phyloP scores from a whole-genome alignment of 1,140 invertebrate genomes.

The Caenorhabditis remanei region DNA sequence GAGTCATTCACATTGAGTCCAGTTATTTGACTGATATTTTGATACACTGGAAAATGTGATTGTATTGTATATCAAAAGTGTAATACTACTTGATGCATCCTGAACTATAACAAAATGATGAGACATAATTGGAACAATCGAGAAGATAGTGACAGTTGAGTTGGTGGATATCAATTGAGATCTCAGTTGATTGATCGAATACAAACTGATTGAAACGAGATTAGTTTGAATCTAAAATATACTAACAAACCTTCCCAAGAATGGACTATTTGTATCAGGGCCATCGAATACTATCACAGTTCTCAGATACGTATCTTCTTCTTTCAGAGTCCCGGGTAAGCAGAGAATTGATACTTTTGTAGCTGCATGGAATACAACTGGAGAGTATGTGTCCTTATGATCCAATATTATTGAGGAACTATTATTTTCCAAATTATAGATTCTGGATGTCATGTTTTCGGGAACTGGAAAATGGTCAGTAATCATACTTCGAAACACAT shows the following conservation, averaged over 20 bases:
- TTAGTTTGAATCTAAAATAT: not conserved
- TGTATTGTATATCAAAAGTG: not conserved
- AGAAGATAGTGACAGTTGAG: slow-evolving; percentile 22
- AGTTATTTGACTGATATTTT: slow-evolving; percentile 47
- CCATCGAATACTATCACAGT: slow-evolving; percentile 32
- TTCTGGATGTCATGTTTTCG: slow-evolving; percentile 16
- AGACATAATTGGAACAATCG: slow-evolving; percentile 10
- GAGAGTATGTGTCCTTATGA: slow-evolving; percentile 19
- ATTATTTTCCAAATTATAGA: not conserved
- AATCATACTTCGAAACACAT: too few species aligned
- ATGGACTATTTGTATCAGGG: not conserved
- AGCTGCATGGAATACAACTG: slow-evolving; percentile 23
- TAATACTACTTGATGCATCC: slow-evolving; percentile 4
- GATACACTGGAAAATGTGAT: not conserved
- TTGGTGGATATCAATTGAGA: not conserved
- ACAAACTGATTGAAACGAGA: slow-evolving; percentile 19
- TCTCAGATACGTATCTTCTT: slow-evolving; percentile 38
- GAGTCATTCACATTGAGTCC: not conserved
- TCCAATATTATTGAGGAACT: slow-evolving; percentile 10
- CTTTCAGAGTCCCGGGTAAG: slow-evolving; percentile 2
- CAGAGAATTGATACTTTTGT: slow-evolving; percentile 40
- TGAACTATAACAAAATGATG: slow-evolving; percentile 44
- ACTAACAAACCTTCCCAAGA: slow-evolving; percentile 5
- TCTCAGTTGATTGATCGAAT: slow-evolving; percentile 1
- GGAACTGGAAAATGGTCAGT: not conserved